phyloP scores from a whole-genome alignment of 1,140 invertebrate species.

The Platorchestia sp. region DNA sequence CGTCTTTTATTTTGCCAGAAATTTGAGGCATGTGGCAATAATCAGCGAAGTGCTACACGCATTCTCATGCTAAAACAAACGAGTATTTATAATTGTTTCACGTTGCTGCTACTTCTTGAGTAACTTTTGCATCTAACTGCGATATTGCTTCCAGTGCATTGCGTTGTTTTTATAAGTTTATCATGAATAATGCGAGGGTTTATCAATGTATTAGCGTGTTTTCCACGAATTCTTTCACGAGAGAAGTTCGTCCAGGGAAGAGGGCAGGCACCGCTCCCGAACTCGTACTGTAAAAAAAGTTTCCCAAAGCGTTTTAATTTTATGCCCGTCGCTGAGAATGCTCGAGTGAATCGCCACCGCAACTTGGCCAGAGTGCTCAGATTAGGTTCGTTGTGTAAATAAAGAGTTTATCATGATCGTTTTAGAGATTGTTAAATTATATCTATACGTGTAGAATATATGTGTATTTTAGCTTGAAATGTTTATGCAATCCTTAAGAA shows the following conservation, averaged over 20 bases:
- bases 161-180: no score
- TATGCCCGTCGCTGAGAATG: not conserved
- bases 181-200: no score
- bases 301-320: not conserved
- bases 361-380: not conserved
- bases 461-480: conserved; percentile 26
- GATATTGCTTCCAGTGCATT: not conserved
- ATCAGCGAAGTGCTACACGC: not conserved
- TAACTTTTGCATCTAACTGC: not conserved
- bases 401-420: conserved; percentile 28
- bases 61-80: not conserved
- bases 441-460: conserved; percentile 15
- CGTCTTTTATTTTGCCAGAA: not conserved
- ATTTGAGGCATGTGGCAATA: not conserved
- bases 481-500: conserved; percentile 5
- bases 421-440: not conserved
- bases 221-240: no score
- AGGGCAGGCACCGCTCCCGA: not conserved
- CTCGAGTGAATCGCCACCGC: not conserved
- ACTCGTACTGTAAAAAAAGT: not conserved
- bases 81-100: not conserved
- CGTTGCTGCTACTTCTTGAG: not conserved
- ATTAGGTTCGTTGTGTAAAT: conserved; percentile 22
- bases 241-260: not conserved
- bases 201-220: no score